Evolutionary conservation across 2,113 vertebrate genomes (phyloP).

Genomic region (Tylochromis polylepis): DNA sequence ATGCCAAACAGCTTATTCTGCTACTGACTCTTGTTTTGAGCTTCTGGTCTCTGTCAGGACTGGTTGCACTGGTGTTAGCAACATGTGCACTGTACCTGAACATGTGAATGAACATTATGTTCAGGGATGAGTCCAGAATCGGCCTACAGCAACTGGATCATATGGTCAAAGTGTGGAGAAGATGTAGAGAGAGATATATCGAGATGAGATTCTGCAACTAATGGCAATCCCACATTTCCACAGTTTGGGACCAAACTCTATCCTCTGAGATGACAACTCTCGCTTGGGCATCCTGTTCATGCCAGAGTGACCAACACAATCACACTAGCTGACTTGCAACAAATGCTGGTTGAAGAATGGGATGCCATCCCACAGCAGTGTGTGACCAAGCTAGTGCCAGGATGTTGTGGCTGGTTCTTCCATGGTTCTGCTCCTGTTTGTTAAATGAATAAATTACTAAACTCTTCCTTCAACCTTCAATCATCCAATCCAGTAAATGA

Average conservation of each 20-base stretch:
- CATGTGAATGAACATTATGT: background rate
- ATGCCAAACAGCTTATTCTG: background rate
- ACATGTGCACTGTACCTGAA: background rate
- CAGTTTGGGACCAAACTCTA: background rate
- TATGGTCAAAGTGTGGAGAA: background rate
- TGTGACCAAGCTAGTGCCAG: background rate
- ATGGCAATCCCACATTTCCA: background rate
- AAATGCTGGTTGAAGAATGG: background rate
- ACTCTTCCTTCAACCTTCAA: background rate
- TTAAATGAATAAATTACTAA: background rate
- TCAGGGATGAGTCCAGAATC: background rate
- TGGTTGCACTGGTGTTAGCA: background rate
- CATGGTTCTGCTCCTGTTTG: background rate
- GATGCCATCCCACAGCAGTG: background rate
- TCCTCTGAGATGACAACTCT: background rate
- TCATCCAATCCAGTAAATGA: background rate
- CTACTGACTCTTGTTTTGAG: background rate
- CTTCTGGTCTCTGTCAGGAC: background rate
- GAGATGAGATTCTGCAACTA: background rate
- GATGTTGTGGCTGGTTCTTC: background rate
- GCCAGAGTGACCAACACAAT: background rate
- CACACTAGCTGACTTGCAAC: background rate
- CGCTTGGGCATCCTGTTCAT: background rate
- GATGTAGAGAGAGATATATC: background rate
- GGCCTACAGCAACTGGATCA: background rate